Base-by-base conservation (phyloP, 2,888 invertebrate species). In the Dorcus hopei region DNA sequence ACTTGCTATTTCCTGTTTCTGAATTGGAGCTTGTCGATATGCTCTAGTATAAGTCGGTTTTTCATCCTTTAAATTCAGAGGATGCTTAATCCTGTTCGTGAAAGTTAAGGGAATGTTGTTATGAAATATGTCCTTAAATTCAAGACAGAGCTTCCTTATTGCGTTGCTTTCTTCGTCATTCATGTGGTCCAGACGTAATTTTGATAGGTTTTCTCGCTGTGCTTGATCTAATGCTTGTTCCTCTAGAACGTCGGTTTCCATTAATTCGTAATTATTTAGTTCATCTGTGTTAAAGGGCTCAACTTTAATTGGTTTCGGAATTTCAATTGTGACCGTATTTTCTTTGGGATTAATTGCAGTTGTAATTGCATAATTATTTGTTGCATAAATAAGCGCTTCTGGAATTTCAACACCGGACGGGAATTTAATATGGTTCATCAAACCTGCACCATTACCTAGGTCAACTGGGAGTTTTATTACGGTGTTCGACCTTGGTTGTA, bases 21-120 rank as follows among this genome's bases (percentile, higher is more conserved):
- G 68, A 3, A 66, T 51, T 14, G 65, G 52, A 5, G 71, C 68
- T 39, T 69, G 66, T 54, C 67, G 49, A 57, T 68, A 61, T 38
- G 66, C 54, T 58, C 66, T 68, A 3, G 63, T 49, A 33, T 62
- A 56, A 14, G 60, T 48, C 9, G 65, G 63, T 39, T 54, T 62
- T 54, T 66, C 62, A 16, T 59, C 58, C 9, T 47, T 59, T 14
- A 61, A 38, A n/a, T 51, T 51, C 9, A 65, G 65, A 42, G 45
- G 45, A 38, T 69, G 63, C 67, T 66, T 61, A 65, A 63, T 54
- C 54, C 57, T 5, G 41, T 61, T 62, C 6, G 59, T 64, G 40
- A 62, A 62, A 3, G 50, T 59, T 51, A 61, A 38, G 2, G 26
- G 26, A 33, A 33, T n/a, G 52, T 63, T 61, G 4, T 54, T 11